Percentiles rank a stretch among this genome's conserved stretches.
Conservation (phyloP, 2,113 vertebrate species). For the Phyllostomus discolor region DNA sequence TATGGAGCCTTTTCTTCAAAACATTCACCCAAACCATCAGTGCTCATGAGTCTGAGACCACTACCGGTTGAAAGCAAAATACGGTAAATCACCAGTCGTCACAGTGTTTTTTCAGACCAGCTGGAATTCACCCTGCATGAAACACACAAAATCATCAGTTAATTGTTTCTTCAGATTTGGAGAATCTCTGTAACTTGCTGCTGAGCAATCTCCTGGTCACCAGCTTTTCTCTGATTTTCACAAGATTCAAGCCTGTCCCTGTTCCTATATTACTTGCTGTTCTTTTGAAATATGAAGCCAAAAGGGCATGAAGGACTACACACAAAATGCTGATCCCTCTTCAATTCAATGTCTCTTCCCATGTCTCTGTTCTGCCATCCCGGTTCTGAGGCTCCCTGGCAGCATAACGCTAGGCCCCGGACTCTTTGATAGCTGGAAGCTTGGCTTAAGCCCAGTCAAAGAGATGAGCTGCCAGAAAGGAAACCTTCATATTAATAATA, state of each 20-base stretch:
- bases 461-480: slow-evolving; percentile 46
- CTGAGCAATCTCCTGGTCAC: not conserved
- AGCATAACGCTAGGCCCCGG: not conserved
- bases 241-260: not conserved
- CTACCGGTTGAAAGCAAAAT: not conserved
- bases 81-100: not conserved
- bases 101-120: not conserved
- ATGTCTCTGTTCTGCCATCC: not conserved
- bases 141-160: not conserved
- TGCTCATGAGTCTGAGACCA: not conserved
- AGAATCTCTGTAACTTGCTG: not conserved
- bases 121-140: not conserved
- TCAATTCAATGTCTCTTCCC: not conserved
- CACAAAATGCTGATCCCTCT: not conserved
- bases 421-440: slow-evolving; percentile 38
- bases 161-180: not conserved
- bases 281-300: slow-evolving; percentile 9
- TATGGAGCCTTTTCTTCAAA: not conserved
- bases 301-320: not conserved
- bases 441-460: slow-evolving; percentile 55
- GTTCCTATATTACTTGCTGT: not conserved
- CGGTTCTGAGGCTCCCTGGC: not conserved
- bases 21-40: not conserved
- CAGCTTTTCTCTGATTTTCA: not conserved
- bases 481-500: slow-evolving; percentile 64